Evolutionary conservation across 2,888 invertebrate species (phyloP).

Genomic region (Trachelus stipa): DNA sequence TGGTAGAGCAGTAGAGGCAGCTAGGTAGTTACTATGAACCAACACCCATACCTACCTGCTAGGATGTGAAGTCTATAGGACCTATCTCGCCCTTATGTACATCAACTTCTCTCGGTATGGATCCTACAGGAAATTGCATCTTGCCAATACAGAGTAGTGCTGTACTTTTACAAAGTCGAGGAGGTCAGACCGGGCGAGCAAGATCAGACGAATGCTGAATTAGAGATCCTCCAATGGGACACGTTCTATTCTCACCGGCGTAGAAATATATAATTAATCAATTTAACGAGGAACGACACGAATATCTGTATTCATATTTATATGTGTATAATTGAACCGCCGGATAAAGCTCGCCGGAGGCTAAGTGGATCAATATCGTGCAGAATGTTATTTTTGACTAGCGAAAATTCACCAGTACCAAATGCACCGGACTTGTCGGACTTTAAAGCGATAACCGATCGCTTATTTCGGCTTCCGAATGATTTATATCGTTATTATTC

Average conservation of each 20-base stretch:
- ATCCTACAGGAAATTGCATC: slow-evolving; percentile 23
- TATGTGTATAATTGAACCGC: neutral
- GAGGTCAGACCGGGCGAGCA: neutral
- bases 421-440: neutral
- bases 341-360: neutral
- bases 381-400: neutral
- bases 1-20: neutral
- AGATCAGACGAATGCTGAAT: neutral
- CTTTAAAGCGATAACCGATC: slow-evolving; percentile 1
- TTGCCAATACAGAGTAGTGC: slow-evolving; percentile 6
- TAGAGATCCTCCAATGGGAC: neutral
- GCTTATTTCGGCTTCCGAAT: slow-evolving; percentile 28
- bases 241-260: neutral
- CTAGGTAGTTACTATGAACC: neutral
- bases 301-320: neutral
- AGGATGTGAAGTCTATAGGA: neutral
- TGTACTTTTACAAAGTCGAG: neutral
- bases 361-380: neutral
- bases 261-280: neutral
- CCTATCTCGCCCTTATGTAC: neutral
- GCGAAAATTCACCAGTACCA: neutral
- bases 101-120: neutral
- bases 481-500: slow-evolving; percentile 57
- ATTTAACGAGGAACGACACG: neutral
- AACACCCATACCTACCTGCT: neutral